Conservation (phyloP, 2,113 vertebrate genomes). For the Phyllostomus discolor region DNA sequence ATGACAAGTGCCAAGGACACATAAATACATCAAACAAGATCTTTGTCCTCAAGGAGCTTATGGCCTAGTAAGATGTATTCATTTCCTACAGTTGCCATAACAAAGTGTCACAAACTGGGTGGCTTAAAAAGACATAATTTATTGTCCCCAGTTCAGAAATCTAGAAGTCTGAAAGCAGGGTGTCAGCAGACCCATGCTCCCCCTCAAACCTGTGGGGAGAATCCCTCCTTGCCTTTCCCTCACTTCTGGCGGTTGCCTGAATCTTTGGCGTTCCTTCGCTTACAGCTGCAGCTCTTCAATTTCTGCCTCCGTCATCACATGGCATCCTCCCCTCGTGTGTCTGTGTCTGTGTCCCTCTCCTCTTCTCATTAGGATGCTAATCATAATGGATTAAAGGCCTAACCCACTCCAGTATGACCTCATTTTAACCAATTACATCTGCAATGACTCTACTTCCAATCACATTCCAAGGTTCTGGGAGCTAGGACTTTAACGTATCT, state of each 20-base stretch:
- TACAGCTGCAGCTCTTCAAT: not conserved
- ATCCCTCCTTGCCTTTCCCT: not conserved
- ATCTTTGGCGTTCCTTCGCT: not conserved
- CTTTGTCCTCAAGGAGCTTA: not conserved
- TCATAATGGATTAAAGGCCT: not conserved
- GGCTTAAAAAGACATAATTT: not conserved
- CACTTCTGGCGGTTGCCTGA: not conserved
- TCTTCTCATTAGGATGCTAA: not conserved
- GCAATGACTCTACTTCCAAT: conserved; percentile 11
- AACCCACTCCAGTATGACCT: not conserved
- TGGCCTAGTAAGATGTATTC: not conserved
- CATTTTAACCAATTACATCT: conserved; percentile 12
- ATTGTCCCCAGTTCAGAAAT: not conserved
- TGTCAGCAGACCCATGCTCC: not conserved
- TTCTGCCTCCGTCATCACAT: not conserved
- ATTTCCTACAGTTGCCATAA: not conserved
- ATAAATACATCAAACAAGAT: not conserved
- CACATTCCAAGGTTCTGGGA: not conserved
- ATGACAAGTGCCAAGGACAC: not conserved
- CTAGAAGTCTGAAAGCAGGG: not conserved
- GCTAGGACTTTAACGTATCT: not conserved
- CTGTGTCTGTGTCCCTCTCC: not conserved
- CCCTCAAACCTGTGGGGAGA: not conserved
- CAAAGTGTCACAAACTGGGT: not conserved
- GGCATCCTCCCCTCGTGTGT: not conserved